Percentiles rank a stretch among this genome's conserved stretches.
These are phyloP conservation scores for Phenganax stokvisi DNA, from an alignment of 92 coral and sea anemone genomes.

Conservation along the genomic window DNA sequence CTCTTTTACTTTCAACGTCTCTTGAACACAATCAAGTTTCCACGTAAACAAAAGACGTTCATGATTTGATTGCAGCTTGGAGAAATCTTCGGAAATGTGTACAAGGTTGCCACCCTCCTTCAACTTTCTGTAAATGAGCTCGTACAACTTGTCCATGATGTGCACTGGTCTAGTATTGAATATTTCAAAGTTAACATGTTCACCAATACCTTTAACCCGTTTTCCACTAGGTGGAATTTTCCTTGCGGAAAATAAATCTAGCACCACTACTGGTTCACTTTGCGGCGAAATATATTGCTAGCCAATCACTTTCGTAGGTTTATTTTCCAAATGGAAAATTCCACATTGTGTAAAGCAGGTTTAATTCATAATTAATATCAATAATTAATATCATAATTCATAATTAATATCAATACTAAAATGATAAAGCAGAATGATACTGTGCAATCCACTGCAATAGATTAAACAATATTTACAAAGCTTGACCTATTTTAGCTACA, in stretches of 20 bases:
- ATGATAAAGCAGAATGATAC: no score
- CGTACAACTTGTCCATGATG: constrained; percentile 51
- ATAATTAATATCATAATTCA: no score
- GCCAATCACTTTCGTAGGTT: no score
- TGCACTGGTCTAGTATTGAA: background rate
- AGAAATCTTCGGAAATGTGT: constrained; percentile 63
- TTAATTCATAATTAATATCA: no score
- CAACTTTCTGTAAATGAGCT: constrained; percentile 52
- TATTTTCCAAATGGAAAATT: no score
- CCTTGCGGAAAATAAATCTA: background rate
- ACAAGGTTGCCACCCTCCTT: constrained; percentile 51
- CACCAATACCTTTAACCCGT: background rate
- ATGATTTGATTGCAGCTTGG: constrained; percentile 56
- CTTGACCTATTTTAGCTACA: background rate
- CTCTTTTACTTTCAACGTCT: constrained; percentile 53
- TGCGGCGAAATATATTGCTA: no score
- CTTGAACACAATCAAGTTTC: constrained; percentile 55
- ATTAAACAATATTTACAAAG: no score
- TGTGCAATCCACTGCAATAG: no score
- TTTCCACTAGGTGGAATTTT: background rate
- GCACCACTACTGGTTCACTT: no score
- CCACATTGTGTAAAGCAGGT: no score
- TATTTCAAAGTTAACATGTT: background rate
- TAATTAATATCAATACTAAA: no score
- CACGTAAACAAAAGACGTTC: constrained; percentile 63